A percentile compares a stretch with the other conserved stretches of the same genome.
Evolutionary conservation across 2,797 vertebrate species (phyloP).

Genomic region (Dendrocincla fuliginosa): DNA sequence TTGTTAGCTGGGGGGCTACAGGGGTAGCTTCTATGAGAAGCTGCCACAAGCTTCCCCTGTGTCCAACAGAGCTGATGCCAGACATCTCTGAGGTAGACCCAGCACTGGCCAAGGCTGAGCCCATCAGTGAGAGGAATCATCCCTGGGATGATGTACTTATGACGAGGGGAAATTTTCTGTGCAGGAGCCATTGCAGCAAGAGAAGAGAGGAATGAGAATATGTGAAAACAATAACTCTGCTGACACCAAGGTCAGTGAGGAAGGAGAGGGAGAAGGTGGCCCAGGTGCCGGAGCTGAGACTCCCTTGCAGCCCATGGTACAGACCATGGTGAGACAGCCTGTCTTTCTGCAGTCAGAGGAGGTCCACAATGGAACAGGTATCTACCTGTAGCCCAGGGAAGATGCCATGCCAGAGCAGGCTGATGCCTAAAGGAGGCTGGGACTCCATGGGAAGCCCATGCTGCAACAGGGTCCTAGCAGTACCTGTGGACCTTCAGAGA

Average conservation of each 20-base stretch:
- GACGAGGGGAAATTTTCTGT: not conserved
- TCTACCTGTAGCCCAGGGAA: not conserved
- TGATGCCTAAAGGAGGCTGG: not conserved
- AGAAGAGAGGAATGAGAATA: not conserved
- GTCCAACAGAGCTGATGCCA: not conserved
- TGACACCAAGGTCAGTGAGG: not conserved
- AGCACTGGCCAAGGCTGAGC: not conserved
- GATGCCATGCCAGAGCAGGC: not conserved
- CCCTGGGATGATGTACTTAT: not conserved
- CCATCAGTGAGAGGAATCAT: not conserved
- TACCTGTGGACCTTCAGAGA: not conserved
- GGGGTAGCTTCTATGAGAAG: not conserved
- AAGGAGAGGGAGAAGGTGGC: not conserved
- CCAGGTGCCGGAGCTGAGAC: rapidly evolving
- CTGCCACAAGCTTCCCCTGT: not conserved
- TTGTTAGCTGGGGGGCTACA: not conserved
- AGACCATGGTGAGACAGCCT: not conserved
- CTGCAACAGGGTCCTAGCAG: not conserved
- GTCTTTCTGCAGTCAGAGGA: not conserved
- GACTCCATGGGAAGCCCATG: not conserved
- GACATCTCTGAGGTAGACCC: rapidly evolving
- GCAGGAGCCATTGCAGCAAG: not conserved
- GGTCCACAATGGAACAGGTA: not conserved
- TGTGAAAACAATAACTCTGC: not conserved
- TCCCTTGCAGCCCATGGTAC: not conserved